Base-by-base conservation (phyloP, 2,113 vertebrate species). In the Henicopernis longicauda region DNA sequence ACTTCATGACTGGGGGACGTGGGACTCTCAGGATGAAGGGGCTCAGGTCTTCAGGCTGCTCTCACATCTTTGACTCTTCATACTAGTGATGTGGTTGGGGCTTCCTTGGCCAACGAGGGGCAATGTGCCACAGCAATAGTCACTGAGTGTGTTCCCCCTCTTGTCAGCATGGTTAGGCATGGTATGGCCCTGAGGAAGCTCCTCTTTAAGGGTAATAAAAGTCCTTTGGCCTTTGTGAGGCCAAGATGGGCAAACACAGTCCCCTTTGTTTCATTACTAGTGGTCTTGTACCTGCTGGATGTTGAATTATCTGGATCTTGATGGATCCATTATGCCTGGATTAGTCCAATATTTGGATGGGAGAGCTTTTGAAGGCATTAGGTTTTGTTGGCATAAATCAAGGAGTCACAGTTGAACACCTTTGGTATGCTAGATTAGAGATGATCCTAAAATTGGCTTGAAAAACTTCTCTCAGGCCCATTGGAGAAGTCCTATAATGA, bases 121-220 rank as follows among this genome's bases (percentile, higher is more conserved):
- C 34, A 34, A 1, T 6, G n/a, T 57, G 27, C 16, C 3, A 3
- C 52, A 72, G 17, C 16, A 82, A 17, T 32, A 63, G 44, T 21
- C 25, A 27, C 44, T 40, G 27, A 66, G 7, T 26, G 2, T 29
- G 27, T 44, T 66, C 5, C 6, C 4, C 1, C 4, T 57, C 50
- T 61, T 79, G 4, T 13, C 0, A 0, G 0, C 40, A 11, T 14
- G 6, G 12, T 76, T 55, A 67, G 17, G 7, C 10, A 11, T 11
- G 34, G 23, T 10, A 11, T 2, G 11, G 16, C 44, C 44, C 15
- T 45, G 23, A 40, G 9, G 8, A 61, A 45, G 1, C 27, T 72
- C 17, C 6, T 73, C 20, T 57, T 66, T 61, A 87, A 73, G 42
- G 55, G 16, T 44, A 18, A 59, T 6, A 23, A 10, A 26, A 23